These are phyloP conservation scores for Netta rufina DNA, from an alignment of 2,797 vertebrate species.

Conservation along the genomic window DNA sequence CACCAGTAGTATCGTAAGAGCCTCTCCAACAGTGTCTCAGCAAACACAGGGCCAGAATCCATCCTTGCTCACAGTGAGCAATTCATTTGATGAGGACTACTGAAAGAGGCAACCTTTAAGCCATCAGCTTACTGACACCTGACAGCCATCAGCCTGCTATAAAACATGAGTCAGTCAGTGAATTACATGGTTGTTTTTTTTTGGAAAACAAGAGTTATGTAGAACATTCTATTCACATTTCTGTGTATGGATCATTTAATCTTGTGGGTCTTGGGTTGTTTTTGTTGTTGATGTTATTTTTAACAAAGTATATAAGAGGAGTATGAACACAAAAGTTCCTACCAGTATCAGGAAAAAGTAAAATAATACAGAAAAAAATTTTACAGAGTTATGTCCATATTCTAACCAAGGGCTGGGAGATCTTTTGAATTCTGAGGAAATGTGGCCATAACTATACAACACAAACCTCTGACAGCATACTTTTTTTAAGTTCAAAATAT, in stretches of 20 bases:
- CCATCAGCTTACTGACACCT: slow-evolving; percentile 47
- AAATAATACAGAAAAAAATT: not conserved
- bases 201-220: slow-evolving; percentile 48
- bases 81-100: slow-evolving; percentile 40
- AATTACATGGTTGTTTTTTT: slow-evolving; percentile 51
- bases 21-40: slow-evolving; percentile 53
- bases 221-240: slow-evolving; percentile 53
- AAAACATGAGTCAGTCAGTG: slow-evolving; percentile 60
- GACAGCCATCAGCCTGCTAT: slow-evolving; percentile 51
- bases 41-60: slow-evolving; percentile 55
- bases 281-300: not conserved
- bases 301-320: slow-evolving; percentile 12
- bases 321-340: not conserved
- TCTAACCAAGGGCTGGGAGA: not conserved
- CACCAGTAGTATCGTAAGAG: slow-evolving; percentile 53
- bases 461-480: not conserved
- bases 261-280: not conserved
- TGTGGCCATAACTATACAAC: not conserved
- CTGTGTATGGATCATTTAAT: slow-evolving; percentile 26
- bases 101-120: slow-evolving; percentile 38
- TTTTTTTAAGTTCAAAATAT: slow-evolving; percentile 20
- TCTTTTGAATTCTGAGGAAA: not conserved
- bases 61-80: slow-evolving; percentile 59
- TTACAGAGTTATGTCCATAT: not conserved
- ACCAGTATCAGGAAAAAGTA: not conserved